These are phyloP conservation scores for Schizopygopsis malacanthus DNA, from an alignment of 2,797 vertebrate genomes.

Conservation along the genomic window DNA sequence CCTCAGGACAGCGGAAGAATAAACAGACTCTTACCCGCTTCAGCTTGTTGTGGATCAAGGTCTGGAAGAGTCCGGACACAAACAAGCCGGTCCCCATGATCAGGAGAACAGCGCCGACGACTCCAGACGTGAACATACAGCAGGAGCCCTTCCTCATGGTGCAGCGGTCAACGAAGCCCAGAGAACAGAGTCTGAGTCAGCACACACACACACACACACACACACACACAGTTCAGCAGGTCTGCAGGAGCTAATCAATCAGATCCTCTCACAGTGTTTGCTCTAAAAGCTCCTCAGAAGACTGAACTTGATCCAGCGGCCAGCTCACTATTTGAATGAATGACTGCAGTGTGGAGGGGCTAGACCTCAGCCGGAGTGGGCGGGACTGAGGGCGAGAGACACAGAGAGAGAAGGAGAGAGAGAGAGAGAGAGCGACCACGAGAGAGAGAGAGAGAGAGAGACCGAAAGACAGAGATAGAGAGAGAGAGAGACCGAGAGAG, in stretches of 20 bases:
- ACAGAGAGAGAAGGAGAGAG: background rate
- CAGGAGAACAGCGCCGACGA: slow-evolving; percentile 70
- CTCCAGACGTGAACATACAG: slow-evolving; percentile 68
- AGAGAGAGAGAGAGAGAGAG: background rate
- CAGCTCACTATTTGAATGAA: slow-evolving; percentile 29
- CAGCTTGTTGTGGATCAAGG: slow-evolving; percentile 71
- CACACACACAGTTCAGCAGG: background rate
- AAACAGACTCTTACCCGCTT: slow-evolving; percentile 71
- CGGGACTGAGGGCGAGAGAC: background rate
- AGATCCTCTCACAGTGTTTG: background rate
- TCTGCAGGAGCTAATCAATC: background rate
- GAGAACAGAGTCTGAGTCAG: background rate
- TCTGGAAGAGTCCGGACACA: slow-evolving; percentile 65
- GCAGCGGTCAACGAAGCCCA: slow-evolving; percentile 48
- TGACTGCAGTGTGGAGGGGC: slow-evolving; percentile 12
- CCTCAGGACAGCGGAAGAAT: background rate
- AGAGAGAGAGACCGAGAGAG: no score
- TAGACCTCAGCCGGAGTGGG: background rate
- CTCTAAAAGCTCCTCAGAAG: background rate
- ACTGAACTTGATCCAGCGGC: background rate
- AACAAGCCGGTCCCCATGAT: slow-evolving; percentile 66
- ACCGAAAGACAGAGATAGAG: no score
- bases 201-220: background rate
- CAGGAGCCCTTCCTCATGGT: slow-evolving; percentile 73
- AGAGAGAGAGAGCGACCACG: no score